Evolutionary conservation across 2,888 invertebrate species (phyloP).

Genomic region (Gibbula magus): DNA sequence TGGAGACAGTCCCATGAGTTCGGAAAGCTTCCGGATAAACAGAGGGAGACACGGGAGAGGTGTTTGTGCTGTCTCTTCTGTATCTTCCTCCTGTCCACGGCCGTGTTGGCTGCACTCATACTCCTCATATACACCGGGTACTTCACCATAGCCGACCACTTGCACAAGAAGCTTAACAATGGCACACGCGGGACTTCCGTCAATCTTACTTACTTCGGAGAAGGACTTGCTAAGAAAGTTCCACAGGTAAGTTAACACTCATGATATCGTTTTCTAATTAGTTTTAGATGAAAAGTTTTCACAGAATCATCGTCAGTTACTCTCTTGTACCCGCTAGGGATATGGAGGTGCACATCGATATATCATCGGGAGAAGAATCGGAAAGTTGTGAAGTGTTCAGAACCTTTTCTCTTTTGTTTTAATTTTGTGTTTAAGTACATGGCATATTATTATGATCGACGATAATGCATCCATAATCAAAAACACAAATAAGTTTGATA

Average conservation of each 20-base stretch:
- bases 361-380: too few relatives aligned
- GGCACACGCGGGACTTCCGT: slow-evolving; percentile 2
- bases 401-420: too few relatives aligned
- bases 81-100: slow-evolving; percentile 23
- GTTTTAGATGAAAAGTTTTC: neutral
- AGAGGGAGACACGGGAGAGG: slow-evolving; percentile 14
- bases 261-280: neutral
- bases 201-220: slow-evolving; percentile 8
- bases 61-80: slow-evolving; percentile 24
- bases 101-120: slow-evolving; percentile 3
- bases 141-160: neutral
- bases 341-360: too few relatives aligned
- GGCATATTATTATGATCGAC: too few relatives aligned
- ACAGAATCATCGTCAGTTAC: too few relatives aligned
- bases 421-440: too few relatives aligned
- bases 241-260: neutral
- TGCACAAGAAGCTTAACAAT: neutral
- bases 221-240: slow-evolving; percentile 2
- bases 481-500: too few relatives aligned
- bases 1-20: slow-evolving; percentile 4
- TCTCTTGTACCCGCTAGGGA: too few relatives aligned
- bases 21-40: neutral
- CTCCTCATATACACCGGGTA: slow-evolving; percentile 20
- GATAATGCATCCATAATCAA: too few relatives aligned
- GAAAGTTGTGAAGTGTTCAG: too few relatives aligned